Base-by-base conservation (phyloP, 53 echinoderm and acorn worm species). In the Henricia sp. region DNA sequence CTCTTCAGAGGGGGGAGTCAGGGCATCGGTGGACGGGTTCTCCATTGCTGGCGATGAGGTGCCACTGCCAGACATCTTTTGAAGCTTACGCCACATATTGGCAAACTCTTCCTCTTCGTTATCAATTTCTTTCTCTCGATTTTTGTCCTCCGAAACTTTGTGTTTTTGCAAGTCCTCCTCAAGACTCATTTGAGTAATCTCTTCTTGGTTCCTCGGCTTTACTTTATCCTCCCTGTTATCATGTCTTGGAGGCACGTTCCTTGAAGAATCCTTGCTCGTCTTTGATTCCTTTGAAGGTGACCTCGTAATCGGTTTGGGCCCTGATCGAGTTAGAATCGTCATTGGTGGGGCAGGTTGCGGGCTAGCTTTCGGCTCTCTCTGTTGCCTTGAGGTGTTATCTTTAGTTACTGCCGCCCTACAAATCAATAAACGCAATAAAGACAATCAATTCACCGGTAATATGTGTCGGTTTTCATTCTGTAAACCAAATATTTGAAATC, bases 51-150 rank as follows among this genome's bases (percentile, higher is more conserved):
- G 88, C 3, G 65, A 78, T 24, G 68, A 72, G 65, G 80, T 67
- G n/a, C 67, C 66, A 50, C 83, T 82, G 40, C 37, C 1, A 57
- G 67, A 28, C 32, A 8, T 44, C 27, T 53, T 73, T 38, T 90
- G 86, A 12, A 94, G 84, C 42, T 86, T 83, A 37, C 84, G 88
- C 94, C 94, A 94, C 83, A 94, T 89, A 78, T 70, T 52, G 8
- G 94, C 91, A 23, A 91, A 89, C 58, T 94, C 94, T 16, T 89
- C 85, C 33, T 59, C 86, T 20, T 91, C 86, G 9, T 56, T 83
- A 16, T 37, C 52, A 5, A 67, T n/a, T 8, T 13, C 9, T 29
- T 33, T 20, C 68, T 68, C 16, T 29, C 4, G 39, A 23, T 21
- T 40, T 34, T 44, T 83, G 83, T n/a, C n/a, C n/a, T n/a, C n/a